Conservation (phyloP, 1,140 invertebrate species). For the Zaprionus taronus region DNA sequence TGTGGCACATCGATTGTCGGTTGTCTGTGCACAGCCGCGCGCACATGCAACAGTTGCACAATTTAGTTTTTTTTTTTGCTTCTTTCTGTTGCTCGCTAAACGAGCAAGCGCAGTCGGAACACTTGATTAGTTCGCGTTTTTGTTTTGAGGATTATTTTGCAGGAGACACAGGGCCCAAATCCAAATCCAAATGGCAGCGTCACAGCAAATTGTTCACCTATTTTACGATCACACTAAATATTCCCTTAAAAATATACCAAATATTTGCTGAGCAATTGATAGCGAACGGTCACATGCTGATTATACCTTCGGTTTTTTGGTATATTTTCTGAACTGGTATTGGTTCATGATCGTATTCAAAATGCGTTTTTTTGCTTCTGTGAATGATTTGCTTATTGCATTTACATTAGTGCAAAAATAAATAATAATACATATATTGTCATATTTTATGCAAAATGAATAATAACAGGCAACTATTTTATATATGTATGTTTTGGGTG, state of each 20-base stretch:
- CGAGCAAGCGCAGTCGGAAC: conserved; percentile 14
- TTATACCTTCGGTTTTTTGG: neutral
- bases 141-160: conserved; percentile 38
- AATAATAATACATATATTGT: neutral
- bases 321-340: conserved; percentile 14
- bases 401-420: neutral
- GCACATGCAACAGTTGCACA: conserved; percentile 50
- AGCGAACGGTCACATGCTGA: conserved; percentile 26
- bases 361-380: neutral
- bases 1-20: conserved; percentile 50
- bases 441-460: neutral
- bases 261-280: neutral
- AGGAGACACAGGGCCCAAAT: conserved; percentile 40
- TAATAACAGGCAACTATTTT: neutral
- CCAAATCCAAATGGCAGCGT: conserved; percentile 56
- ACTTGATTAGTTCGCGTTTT: conserved; percentile 20
- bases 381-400: neutral
- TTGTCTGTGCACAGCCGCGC: conserved; percentile 29
- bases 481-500: neutral
- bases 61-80: conserved; percentile 15
- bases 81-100: conserved; percentile 5
- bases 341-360: conserved; percentile 15
- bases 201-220: conserved; percentile 55
- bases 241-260: conserved; percentile 41
- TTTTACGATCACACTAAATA: conserved; percentile 53